phyloP scores from a whole-genome alignment of 2,797 vertebrate genomes.

The Ataeniobius toweri region DNA sequence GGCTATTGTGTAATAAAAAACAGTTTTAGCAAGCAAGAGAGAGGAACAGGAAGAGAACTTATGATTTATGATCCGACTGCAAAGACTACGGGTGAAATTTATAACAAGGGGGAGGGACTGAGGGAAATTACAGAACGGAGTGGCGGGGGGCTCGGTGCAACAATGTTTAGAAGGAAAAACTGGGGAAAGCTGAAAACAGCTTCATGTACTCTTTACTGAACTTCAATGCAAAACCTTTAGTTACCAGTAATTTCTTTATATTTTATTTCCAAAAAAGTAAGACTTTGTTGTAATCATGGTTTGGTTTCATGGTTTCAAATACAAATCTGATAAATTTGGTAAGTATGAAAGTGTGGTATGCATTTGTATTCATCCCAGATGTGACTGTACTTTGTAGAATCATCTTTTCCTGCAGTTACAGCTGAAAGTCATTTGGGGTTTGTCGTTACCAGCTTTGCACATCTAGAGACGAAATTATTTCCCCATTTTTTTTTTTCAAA shows the following conservation, averaged over 20 bases:
- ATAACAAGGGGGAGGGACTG: slow-evolving; percentile 21
- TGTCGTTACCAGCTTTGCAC: neutral
- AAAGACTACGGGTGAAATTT: slow-evolving; percentile 39
- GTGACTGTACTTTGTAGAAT: neutral
- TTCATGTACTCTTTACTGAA: neutral
- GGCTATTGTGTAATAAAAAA: slow-evolving; percentile 60
- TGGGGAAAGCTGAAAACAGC: slow-evolving; percentile 8
- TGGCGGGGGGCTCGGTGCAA: neutral
- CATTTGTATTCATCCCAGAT: neutral
- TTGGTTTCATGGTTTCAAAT: neutral
- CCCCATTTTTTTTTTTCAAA: neutral
- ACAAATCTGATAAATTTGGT: neutral
- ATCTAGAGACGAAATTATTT: neutral
- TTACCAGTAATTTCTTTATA: neutral
- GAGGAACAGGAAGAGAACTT: slow-evolving; percentile 48
- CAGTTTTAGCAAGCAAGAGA: slow-evolving; percentile 11
- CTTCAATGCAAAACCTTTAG: neutral
- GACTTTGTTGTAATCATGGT: neutral
- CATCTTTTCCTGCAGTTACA: neutral
- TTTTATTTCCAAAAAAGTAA: neutral
- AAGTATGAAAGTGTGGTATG: too few species aligned
- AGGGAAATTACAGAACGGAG: neutral
- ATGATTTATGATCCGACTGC: slow-evolving; percentile 63
- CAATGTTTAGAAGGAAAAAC: neutral
- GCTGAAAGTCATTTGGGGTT: neutral